Evolutionary conservation across 1,140 invertebrate species (phyloP), one percentile per base, ranked within the genome.

Genomic region (Dendroctonus ponderosae): DNA sequence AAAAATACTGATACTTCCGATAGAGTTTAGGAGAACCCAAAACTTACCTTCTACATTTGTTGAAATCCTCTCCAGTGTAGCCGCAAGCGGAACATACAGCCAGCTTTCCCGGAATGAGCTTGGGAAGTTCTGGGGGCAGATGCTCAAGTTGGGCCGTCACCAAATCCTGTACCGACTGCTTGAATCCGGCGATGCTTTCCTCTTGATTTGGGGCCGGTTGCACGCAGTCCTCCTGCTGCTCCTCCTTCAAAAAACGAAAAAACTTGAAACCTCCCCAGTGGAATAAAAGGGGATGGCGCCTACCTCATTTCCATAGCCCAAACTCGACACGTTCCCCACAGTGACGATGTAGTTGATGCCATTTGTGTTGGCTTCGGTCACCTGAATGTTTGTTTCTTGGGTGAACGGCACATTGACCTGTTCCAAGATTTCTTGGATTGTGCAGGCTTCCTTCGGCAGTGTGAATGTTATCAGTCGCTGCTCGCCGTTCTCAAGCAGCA

Each of bases 401-500:
- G 83, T 81, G 70, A 88, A 86, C 41, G 83, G 81, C 69, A 90
- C 87, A 69, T 83, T 84, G 41, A 85, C 88, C 82, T 91, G 89
- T 76, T 90, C 88, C 51, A 91, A 77, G 63, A 91, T 83, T 81
- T 91, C 89, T 76, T 90, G 87, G 51, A 91, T 87, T 0, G 89
- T 91, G 75, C 89, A 91, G 66, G 87, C 88, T 74, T 91, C 89
- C 70, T 88, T 86, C 6, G 89, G 89, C 70, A 90, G 80, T 42
- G 89, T 89, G 72, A 91, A 91, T 2, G 89, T 91, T 48, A 91
- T 91, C 43, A 91, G 80, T 76, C 89, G 84, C 72, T 91, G 89
- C 79, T 91, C 89, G 7, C 88, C 88, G 61, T 85, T 88, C 67
- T 84, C 82, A 58, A 90, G 78, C 48, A 90, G 83, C 12, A 90